Conservation (phyloP, 2,113 vertebrate species). For the Nerophis lumbriciformis region DNA sequence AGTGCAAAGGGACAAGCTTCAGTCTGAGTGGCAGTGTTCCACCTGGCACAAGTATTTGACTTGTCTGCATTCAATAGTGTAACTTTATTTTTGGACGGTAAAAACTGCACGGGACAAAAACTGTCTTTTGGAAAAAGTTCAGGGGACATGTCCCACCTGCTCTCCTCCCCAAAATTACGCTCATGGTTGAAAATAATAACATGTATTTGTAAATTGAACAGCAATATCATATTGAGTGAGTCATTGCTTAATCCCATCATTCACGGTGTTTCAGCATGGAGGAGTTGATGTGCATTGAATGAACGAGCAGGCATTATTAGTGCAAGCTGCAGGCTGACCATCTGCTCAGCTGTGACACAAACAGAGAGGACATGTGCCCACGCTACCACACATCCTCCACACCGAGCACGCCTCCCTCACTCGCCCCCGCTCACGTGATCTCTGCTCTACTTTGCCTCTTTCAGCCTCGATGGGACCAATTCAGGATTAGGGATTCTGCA, state of each 20-base stretch:
- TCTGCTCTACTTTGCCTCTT: constrained; percentile 23
- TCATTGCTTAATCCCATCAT: constrained; percentile 16
- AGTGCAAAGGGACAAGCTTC: too few relatives aligned
- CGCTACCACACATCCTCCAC: constrained; percentile 46
- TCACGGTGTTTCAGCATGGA: constrained; percentile 16
- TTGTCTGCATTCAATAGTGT: too few relatives aligned
- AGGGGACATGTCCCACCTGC: too few relatives aligned
- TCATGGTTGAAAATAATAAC: too few relatives aligned
- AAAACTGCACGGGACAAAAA: too few relatives aligned
- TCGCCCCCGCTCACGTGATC: constrained; percentile 40
- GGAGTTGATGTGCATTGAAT: constrained; percentile 53
- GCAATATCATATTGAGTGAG: too few relatives aligned
- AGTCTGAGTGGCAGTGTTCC: too few relatives aligned
- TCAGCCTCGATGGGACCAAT: neutral
- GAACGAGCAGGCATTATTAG: constrained; percentile 52
- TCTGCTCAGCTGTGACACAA: constrained; percentile 75
- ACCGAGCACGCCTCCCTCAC: constrained; percentile 26
- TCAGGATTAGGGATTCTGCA: neutral
- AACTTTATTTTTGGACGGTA: too few relatives aligned
- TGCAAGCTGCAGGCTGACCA: constrained; percentile 71
- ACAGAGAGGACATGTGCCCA: constrained; percentile 70
- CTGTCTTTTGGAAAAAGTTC: too few relatives aligned
- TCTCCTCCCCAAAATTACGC: too few relatives aligned
- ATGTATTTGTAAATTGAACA: too few relatives aligned
- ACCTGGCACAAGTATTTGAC: too few relatives aligned